Percentiles rank a stretch among this genome's conserved stretches.
These are phyloP conservation scores for Ia io DNA, from an alignment of 2,113 vertebrate species.

Conservation along the genomic window DNA sequence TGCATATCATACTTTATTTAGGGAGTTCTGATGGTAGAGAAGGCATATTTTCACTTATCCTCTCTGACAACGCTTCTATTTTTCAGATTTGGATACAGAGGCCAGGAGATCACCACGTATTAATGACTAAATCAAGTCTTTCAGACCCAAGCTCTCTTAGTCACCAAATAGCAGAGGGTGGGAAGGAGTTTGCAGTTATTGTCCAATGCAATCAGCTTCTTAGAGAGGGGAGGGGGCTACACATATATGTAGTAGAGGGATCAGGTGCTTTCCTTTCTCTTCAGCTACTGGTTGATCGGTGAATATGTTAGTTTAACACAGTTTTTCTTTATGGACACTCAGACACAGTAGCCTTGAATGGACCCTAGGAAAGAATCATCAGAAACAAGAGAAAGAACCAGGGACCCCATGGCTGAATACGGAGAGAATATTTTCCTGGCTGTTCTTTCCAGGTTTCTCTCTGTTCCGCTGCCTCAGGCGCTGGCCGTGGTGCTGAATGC, in stretches of 20 bases:
- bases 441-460: not conserved
- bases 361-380: not conserved
- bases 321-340: not conserved
- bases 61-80: not conserved
- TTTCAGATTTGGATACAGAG: constrained; percentile 23
- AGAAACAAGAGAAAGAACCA: constrained; percentile 5
- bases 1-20: not conserved
- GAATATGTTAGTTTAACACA: not conserved
- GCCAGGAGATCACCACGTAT: not conserved
- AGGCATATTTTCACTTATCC: constrained; percentile 7
- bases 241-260: no score
- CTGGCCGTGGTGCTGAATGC: constrained; percentile 72
- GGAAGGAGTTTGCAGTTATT: not conserved
- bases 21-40: not conserved
- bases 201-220: not conserved
- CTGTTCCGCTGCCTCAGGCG: not conserved
- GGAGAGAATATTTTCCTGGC: not conserved
- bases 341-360: not conserved
- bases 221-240: not conserved
- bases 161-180: not conserved
- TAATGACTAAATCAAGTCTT: not conserved
- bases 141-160: not conserved
- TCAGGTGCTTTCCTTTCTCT: not conserved
- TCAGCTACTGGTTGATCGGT: not conserved
- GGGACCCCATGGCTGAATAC: not conserved